These are phyloP conservation scores for Alosa sapidissima DNA, from an alignment of 2,797 vertebrate genomes.

Conservation along the genomic window DNA sequence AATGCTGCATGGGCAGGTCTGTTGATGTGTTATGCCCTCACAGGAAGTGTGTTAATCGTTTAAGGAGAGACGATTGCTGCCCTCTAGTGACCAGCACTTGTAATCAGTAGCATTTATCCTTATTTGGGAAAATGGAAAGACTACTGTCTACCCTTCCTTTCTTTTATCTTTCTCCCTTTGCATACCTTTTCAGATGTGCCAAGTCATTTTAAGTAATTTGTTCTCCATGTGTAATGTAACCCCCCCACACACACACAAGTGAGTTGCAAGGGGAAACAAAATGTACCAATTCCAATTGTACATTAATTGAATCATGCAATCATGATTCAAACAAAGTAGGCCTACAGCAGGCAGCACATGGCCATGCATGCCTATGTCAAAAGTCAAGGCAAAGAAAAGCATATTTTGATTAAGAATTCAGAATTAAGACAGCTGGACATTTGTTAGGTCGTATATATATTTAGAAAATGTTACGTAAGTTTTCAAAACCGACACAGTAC, in stretches of 20 bases:
- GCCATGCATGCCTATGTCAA: too few relatives aligned
- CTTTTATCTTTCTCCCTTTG: background rate
- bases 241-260: background rate
- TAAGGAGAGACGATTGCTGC: constrained; percentile 4
- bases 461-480: too few relatives aligned
- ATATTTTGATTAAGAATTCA: background rate
- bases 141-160: background rate
- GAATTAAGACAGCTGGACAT: background rate
- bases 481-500: too few relatives aligned
- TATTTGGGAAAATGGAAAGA: background rate
- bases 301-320: background rate
- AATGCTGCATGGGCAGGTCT: constrained; percentile 26
- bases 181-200: background rate
- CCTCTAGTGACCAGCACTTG: background rate
- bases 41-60: constrained; percentile 11
- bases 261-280: too few relatives aligned
- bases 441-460: background rate
- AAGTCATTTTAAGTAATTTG: background rate
- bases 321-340: background rate
- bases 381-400: background rate
- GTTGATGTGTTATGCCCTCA: background rate
- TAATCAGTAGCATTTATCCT: background rate
- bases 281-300: too few relatives aligned
- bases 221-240: background rate
- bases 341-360: background rate